Evolutionary conservation across 1,140 invertebrate species (phyloP).

Genomic region (Heliconius eleuchia): DNA sequence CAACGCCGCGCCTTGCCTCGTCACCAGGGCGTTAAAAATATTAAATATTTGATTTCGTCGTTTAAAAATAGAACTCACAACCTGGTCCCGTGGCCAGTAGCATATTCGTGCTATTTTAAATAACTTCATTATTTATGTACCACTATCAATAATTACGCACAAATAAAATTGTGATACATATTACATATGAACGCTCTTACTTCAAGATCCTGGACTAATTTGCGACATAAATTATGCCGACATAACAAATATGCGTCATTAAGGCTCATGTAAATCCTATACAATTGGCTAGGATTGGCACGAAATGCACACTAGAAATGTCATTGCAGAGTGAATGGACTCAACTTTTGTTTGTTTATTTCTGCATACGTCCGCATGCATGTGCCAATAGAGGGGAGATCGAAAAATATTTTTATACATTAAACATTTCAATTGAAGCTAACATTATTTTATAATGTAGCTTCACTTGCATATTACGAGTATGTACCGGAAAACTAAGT

Average conservation of each 20-base stretch:
- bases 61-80: too few species aligned
- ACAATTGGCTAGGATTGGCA: conserved; percentile 65
- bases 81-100: too few species aligned
- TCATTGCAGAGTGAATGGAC: conserved; percentile 74
- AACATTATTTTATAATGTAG: neutral
- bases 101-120: neutral
- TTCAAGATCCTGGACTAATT: conserved; percentile 28
- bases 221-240: conserved; percentile 32
- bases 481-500: neutral
- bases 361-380: conserved; percentile 68
- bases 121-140: conserved; percentile 2
- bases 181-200: neutral
- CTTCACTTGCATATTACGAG: neutral
- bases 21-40: too few species aligned
- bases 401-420: conserved; percentile 34
- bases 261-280: conserved; percentile 47
- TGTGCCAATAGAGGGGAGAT: conserved; percentile 63
- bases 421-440: neutral
- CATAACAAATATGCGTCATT: conserved; percentile 38
- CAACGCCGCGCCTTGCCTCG: too few species aligned
- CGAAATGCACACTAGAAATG: conserved; percentile 65
- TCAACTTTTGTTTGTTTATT: conserved; percentile 71
- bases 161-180: neutral
- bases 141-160: neutral
- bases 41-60: too few species aligned